These are phyloP conservation scores for Drosophila seguyi DNA, from an alignment of 1,140 invertebrate genomes.

Conservation along the genomic window DNA sequence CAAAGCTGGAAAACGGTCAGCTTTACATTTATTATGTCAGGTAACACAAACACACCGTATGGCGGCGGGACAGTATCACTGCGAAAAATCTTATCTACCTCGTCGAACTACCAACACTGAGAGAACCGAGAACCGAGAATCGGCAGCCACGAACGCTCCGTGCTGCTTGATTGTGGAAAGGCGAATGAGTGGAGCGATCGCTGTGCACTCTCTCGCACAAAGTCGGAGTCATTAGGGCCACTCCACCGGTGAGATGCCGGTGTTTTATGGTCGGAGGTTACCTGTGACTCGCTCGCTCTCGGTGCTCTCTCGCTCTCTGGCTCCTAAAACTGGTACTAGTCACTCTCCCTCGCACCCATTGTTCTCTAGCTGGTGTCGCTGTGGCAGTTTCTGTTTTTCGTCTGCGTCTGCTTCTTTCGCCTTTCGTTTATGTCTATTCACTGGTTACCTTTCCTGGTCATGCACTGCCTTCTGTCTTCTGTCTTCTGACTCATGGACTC, in stretches of 20 bases:
- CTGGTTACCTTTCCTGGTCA: conserved; percentile 77
- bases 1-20: conserved; percentile 1
- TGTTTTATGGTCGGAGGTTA: conserved; percentile 56
- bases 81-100: conserved; percentile 72
- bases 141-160: conserved; percentile 45
- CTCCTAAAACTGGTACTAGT: conserved; percentile 9
- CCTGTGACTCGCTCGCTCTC: conserved; percentile 26
- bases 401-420: conserved; percentile 58
- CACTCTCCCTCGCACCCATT: conserved; percentile 39
- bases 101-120: conserved; percentile 46
- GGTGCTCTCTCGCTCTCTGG: conserved; percentile 7
- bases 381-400: conserved; percentile 57
- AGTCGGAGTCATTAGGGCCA: conserved; percentile 72
- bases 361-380: conserved; percentile 61
- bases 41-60: conserved; percentile 19
- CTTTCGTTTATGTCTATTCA: conserved; percentile 66
- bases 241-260: conserved; percentile 44
- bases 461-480: conserved; percentile 71
- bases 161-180: conserved; percentile 63
- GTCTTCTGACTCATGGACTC: conserved; percentile 65
- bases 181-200: conserved; percentile 61
- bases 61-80: conserved; percentile 52
- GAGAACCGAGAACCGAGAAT: conserved; percentile 32
- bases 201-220: conserved; percentile 10
- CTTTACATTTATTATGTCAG: conserved; percentile 42